Evolutionary conservation across 2,113 vertebrate species (phyloP).

Genomic region (Heterochromis multidens): DNA sequence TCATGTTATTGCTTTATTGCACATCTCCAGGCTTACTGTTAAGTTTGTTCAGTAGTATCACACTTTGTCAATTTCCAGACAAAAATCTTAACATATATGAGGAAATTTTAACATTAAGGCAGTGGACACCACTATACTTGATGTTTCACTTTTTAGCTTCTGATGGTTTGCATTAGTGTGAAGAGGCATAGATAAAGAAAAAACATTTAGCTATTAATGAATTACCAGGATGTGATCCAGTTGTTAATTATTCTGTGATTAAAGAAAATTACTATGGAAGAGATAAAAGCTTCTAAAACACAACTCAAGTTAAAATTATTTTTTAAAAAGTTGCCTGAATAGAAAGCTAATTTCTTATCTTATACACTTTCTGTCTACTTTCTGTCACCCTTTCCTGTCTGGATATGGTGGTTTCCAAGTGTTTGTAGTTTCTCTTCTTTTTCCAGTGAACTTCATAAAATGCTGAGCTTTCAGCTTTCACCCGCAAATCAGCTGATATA

Average conservation of each 20-base stretch:
- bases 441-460: background rate
- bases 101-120: no score
- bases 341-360: constrained; percentile 34
- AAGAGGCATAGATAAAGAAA: background rate
- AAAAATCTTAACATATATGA: no score
- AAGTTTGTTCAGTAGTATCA: background rate
- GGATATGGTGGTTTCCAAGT: background rate
- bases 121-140: background rate
- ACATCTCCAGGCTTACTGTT: background rate
- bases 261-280: constrained; percentile 20
- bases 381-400: background rate
- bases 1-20: background rate
- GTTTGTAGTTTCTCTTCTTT: constrained; percentile 19
- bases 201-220: background rate
- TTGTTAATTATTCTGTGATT: constrained; percentile 13
- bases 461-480: background rate
- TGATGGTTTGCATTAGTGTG: background rate
- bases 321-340: background rate
- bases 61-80: no score
- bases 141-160: background rate
- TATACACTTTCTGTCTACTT: background rate
- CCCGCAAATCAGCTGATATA: background rate
- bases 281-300: constrained; percentile 12
- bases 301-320: background rate
- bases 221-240: background rate